Conservation (phyloP, 2,797 vertebrate species). For the Spinus pinus region DNA sequence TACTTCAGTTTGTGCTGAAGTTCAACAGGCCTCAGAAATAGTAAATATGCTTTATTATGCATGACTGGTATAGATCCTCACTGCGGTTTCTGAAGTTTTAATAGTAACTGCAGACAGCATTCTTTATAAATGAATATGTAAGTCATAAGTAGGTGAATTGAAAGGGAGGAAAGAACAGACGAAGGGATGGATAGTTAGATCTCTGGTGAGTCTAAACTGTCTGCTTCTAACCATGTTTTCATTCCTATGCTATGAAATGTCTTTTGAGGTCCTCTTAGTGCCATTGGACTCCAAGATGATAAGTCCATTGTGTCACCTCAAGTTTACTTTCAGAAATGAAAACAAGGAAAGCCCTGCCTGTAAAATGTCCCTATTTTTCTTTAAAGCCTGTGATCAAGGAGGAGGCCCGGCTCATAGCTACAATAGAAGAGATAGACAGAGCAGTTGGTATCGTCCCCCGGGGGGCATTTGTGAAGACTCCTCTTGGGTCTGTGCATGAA, state of each 20-base stretch:
- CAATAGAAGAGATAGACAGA: slow-evolving; percentile 84
- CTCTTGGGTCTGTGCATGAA: slow-evolving; percentile 78
- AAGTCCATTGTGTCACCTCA: background rate
- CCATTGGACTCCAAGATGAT: background rate
- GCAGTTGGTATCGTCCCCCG: slow-evolving; percentile 86
- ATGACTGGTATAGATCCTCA: background rate
- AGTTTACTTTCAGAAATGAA: background rate
- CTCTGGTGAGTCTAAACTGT: background rate
- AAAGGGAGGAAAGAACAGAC: background rate
- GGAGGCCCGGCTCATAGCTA: slow-evolving; percentile 83
- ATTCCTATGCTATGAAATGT: background rate
- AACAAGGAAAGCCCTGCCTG: background rate
- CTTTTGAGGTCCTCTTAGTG: background rate
- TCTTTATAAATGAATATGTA: background rate
- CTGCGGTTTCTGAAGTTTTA: background rate
- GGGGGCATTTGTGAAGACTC: slow-evolving; percentile 85
- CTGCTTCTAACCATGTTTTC: background rate
- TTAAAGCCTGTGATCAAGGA: slow-evolving; percentile 80
- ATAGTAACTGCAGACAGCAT: background rate
- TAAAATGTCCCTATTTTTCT: background rate
- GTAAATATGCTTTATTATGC: background rate
- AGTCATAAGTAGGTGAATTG: background rate
- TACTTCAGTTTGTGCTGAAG: background rate
- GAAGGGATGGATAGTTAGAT: background rate
- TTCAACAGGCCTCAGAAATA: background rate